Percentiles rank a stretch among this genome's conserved stretches.
These are phyloP conservation scores for Ethmia dodecea DNA, from an alignment of 2,888 invertebrate genomes.

Conservation along the genomic window DNA sequence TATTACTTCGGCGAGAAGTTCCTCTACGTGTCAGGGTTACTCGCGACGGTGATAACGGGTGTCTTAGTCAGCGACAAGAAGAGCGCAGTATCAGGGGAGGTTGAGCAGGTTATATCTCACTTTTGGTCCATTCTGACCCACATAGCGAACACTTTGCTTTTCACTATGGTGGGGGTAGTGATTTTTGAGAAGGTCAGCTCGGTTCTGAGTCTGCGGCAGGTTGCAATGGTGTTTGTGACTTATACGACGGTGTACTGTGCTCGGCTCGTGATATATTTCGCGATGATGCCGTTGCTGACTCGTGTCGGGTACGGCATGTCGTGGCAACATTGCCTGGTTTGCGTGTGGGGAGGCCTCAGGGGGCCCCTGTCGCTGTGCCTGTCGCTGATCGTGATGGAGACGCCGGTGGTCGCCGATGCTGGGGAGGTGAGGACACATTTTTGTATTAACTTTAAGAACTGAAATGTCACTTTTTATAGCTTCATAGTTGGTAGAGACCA, in stretches of 20 bases:
- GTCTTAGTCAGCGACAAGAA: constrained; percentile 54
- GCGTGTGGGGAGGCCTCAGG: constrained; percentile 80
- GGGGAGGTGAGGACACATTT: constrained; percentile 60
- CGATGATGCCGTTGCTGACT: constrained; percentile 70
- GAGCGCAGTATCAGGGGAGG: constrained; percentile 54
- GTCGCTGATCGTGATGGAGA: constrained; percentile 72
- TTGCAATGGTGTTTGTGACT: constrained; percentile 57
- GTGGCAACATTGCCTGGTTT: constrained; percentile 76
- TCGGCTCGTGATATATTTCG: constrained; percentile 59
- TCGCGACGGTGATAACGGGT: constrained; percentile 54
- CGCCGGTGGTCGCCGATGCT: constrained; percentile 43
- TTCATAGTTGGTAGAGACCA: too few species aligned
- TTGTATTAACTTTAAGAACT: too few species aligned
- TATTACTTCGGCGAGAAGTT: constrained; percentile 65
- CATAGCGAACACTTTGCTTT: constrained; percentile 74
- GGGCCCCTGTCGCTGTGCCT: constrained; percentile 79
- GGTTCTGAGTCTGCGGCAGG: constrained; percentile 53
- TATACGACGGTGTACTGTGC: constrained; percentile 68
- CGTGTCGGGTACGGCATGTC: constrained; percentile 77
- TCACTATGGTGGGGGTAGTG: constrained; percentile 79
- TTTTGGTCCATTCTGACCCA: constrained; percentile 57
- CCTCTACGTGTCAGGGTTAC: constrained; percentile 58
- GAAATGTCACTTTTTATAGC: too few species aligned
- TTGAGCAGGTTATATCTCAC: constrained; percentile 47
- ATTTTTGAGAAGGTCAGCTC: constrained; percentile 72